phyloP scores from a whole-genome alignment of 2,797 vertebrate genomes.

The Prunella strophiata region DNA sequence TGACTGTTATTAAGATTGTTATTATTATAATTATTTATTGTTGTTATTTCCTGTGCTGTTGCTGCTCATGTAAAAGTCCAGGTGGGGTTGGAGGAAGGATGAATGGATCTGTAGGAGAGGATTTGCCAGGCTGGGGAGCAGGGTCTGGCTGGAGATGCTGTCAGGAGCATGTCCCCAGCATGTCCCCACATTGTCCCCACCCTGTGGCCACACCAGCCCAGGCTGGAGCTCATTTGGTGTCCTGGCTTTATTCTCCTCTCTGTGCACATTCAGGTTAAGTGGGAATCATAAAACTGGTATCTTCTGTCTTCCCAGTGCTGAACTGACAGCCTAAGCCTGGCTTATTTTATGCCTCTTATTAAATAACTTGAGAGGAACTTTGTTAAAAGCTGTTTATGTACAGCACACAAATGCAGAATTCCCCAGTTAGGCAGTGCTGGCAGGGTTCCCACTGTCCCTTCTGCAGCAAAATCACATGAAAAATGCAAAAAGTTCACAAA shows the following conservation, averaged over 20 bases:
- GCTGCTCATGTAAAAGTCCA: neutral
- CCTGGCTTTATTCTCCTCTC: neutral
- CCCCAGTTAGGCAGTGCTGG: neutral
- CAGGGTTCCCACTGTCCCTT: neutral
- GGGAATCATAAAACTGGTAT: neutral
- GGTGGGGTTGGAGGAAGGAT: neutral
- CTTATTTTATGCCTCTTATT: neutral
- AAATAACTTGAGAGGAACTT: neutral
- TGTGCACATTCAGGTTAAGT: fast-evolving
- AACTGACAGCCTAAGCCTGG: neutral
- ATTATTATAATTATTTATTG: neutral
- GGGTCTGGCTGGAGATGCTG: neutral
- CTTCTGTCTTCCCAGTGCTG: neutral
- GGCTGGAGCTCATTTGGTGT: fast-evolving
- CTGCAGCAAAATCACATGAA: neutral
- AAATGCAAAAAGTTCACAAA: neutral
- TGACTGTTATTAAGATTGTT: no score
- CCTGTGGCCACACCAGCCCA: neutral
- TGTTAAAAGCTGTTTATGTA: neutral
- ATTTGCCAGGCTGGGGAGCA: neutral
- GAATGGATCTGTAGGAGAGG: neutral
- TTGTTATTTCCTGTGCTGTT: neutral
- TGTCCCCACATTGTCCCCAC: neutral
- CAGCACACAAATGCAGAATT: neutral
- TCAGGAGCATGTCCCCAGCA: neutral